Base-by-base conservation (phyloP, 2,797 vertebrate genomes). In the Microctenopoma stevenorrisi region DNA sequence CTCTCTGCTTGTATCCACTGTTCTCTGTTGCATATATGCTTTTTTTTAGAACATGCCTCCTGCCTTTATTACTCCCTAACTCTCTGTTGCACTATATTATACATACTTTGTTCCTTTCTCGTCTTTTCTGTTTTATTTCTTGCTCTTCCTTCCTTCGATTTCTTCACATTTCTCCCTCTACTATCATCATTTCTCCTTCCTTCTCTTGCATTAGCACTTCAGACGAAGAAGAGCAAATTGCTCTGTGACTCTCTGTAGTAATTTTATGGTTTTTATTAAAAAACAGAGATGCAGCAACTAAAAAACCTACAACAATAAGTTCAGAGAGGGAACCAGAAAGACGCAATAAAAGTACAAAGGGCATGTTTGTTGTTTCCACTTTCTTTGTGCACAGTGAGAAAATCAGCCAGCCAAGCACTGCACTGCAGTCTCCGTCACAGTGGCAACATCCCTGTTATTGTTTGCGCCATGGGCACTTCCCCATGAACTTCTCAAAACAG, bases 241-340 rank as follows among this genome's bases (percentile, higher is more conserved):
- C 64, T 54, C 25, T 53, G 38, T 44, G 60, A 57, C 63, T 28
- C 68, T 84, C 79, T 66, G 75, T 72, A 64, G 64, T 80, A 8
- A 82, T 88, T 77, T 84, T 74, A 77, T 84, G 72, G 75, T 85
- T 78, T 22, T 75, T 68, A 82, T 86, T 77, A 82, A 80, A 86
- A 30, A 61, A 62, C 14, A 11, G 37, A 60, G 78, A 66, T 3
- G 22, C 1, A 0, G 13, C 0, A 2, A 57, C 43, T 57, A 76
- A 74, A 64, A 28, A 50, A 60, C 66, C 14, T 42, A 22, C 58
- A 67, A 16, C 11, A 67, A 55, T 48, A 54, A 22, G 14, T 37
- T 42, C 10, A 49, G 73, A 76, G 25, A 12, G 18, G 6, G 51
- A 68, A 64, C 28, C 47, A 56, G 30, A 18, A n/a, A 16, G 5